A percentile compares a stretch with the other conserved stretches of the same genome.
These are phyloP conservation scores for Eumaeus atala DNA, from an alignment of 1,140 invertebrate species.

Conservation along the genomic window DNA sequence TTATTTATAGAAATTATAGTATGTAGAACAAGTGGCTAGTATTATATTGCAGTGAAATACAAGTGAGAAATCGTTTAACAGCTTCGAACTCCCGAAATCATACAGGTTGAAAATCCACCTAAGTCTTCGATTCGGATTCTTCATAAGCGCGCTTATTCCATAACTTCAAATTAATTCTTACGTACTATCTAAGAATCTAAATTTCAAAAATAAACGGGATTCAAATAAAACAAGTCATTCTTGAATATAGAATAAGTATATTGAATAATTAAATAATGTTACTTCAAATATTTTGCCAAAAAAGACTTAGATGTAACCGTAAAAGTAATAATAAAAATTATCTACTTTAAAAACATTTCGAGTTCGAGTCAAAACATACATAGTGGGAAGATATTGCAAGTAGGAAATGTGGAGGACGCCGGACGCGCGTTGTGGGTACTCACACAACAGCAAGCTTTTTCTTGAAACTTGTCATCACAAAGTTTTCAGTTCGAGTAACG, in stretches of 20 bases:
- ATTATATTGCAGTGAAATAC: too few relatives aligned
- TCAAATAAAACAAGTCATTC: constrained; percentile 55
- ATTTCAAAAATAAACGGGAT: background rate
- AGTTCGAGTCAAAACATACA: constrained; percentile 59
- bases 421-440: constrained; percentile 32
- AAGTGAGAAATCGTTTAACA: too few relatives aligned
- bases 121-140: too few relatives aligned
- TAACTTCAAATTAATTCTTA: too few relatives aligned
- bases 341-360: constrained; percentile 66
- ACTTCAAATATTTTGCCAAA: constrained; percentile 71
- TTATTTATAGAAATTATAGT: too few relatives aligned
- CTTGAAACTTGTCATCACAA: constrained; percentile 50
- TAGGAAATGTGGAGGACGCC: constrained; percentile 39
- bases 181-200: too few relatives aligned
- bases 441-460: constrained; percentile 33
- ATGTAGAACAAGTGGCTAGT: too few relatives aligned
- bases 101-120: too few relatives aligned
- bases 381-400: constrained; percentile 47
- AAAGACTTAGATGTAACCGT: constrained; percentile 69
- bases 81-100: too few relatives aligned
- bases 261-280: constrained; percentile 74
- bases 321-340: constrained; percentile 70
- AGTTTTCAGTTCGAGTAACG: constrained; percentile 32
- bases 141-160: too few relatives aligned
- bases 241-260: constrained; percentile 74